Conservation (phyloP, 2,888 invertebrate genomes). For the Lasioglossum figueresi region DNA sequence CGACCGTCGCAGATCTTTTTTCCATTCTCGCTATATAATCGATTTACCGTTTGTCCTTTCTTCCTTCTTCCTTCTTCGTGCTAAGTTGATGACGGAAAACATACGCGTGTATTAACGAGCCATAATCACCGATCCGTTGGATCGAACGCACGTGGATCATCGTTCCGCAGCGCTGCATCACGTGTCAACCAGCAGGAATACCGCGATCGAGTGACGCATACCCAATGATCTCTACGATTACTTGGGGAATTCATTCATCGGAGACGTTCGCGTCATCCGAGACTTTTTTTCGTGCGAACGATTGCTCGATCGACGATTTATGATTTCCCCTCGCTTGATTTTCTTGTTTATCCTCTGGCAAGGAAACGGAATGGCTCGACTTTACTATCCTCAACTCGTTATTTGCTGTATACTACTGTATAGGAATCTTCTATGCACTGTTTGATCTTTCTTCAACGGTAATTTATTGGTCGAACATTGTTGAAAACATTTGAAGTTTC, state of each 20-base stretch:
- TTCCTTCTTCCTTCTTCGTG: not conserved
- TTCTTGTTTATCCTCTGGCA: not conserved
- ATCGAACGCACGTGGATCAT: conserved; percentile 19
- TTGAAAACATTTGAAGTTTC: not conserved
- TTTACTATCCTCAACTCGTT: not conserved
- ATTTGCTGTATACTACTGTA: not conserved
- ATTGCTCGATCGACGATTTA: not conserved
- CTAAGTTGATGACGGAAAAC: too few species aligned
- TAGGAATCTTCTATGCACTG: not conserved
- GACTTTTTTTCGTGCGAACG: not conserved
- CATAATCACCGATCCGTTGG: not conserved
- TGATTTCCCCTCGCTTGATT: not conserved
- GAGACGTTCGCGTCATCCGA: conserved; percentile 1
- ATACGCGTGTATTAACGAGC: not conserved
- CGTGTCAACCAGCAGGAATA: conserved; percentile 13
- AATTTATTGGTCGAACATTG: not conserved
- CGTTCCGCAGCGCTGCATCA: not conserved
- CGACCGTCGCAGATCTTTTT: not conserved
- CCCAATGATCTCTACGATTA: conserved; percentile 4
- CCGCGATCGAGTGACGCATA: conserved; percentile 2
- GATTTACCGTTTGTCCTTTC: not conserved
- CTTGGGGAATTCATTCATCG: conserved; percentile 18
- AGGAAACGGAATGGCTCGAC: not conserved
- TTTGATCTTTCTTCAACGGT: not conserved
- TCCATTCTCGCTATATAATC: not conserved